Percentiles rank a stretch among this genome's conserved stretches.
These are phyloP conservation scores for Drosophila sulfurigaster DNA, from an alignment of 1,140 invertebrate genomes.

Conservation along the genomic window DNA sequence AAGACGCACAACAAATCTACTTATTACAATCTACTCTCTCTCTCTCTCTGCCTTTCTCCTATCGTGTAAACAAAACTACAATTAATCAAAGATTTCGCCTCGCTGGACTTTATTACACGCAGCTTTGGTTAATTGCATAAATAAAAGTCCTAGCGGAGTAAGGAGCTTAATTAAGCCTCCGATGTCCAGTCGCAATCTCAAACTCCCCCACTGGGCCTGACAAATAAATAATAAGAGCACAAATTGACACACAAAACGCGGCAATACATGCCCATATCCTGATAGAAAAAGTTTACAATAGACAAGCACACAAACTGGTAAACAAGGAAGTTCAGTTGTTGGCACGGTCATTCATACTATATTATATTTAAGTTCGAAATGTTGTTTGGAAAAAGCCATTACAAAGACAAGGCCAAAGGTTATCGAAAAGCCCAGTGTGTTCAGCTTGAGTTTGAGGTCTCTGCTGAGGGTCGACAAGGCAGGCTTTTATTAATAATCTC, in stretches of 20 bases:
- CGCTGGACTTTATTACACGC: slow-evolving; percentile 72
- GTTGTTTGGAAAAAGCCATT: slow-evolving; percentile 44
- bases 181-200: slow-evolving; percentile 33
- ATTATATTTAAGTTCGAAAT: slow-evolving; percentile 14
- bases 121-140: slow-evolving; percentile 82
- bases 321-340: slow-evolving; percentile 57
- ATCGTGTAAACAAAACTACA: slow-evolving; percentile 80
- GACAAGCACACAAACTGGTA: slow-evolving; percentile 13
- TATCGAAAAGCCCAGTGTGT: slow-evolving; percentile 49
- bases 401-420: slow-evolving; percentile 62
- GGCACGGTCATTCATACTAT: too few relatives aligned
- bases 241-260: slow-evolving; percentile 70
- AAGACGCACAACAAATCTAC: slow-evolving; percentile 7
- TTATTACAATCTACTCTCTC: neutral
- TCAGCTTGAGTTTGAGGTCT: slow-evolving; percentile 18
- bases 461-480: slow-evolving; percentile 6
- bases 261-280: slow-evolving; percentile 28
- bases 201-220: slow-evolving; percentile 64
- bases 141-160: slow-evolving; percentile 57
- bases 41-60: slow-evolving; percentile 14
- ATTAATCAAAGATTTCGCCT: slow-evolving; percentile 81
- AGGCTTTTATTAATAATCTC: slow-evolving; percentile 54
- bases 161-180: slow-evolving; percentile 70
- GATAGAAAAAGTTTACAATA: slow-evolving; percentile 19
- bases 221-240: slow-evolving; percentile 82